Conservation (phyloP, 2,888 invertebrate genomes). For the Fabriciana adippe region DNA sequence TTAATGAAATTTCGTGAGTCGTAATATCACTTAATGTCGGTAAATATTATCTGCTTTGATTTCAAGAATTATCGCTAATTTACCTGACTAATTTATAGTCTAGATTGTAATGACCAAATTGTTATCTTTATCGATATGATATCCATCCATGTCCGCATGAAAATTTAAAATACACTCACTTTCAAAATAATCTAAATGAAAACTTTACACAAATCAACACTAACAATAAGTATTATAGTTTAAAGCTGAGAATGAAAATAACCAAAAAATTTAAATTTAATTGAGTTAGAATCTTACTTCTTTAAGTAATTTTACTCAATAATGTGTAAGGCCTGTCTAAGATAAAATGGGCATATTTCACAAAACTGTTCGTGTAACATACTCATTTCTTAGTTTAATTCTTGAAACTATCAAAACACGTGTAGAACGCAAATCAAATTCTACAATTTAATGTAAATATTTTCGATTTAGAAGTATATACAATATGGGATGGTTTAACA, state of each 20-base stretch:
- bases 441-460: neutral
- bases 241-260: too few species aligned
- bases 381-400: too few species aligned
- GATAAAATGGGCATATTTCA: too few species aligned
- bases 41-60: conserved; percentile 25
- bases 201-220: neutral
- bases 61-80: conserved; percentile 22
- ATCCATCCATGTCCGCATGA: conserved; percentile 31
- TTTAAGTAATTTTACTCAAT: too few species aligned
- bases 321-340: too few species aligned
- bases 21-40: conserved; percentile 10
- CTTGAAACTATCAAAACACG: too few species aligned
- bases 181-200: neutral
- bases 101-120: conserved; percentile 31
- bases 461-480: neutral
- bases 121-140: conserved; percentile 31
- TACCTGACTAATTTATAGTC: conserved; percentile 32
- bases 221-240: too few species aligned
- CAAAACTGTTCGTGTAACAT: too few species aligned
- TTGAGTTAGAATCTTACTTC: too few species aligned
- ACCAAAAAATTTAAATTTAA: too few species aligned
- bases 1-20: neutral
- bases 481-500: too few species aligned
- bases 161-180: conserved; percentile 23
- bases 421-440: too few species aligned